Conservation (phyloP, 2,797 vertebrate species). For the Phylloscopus collybita region DNA sequence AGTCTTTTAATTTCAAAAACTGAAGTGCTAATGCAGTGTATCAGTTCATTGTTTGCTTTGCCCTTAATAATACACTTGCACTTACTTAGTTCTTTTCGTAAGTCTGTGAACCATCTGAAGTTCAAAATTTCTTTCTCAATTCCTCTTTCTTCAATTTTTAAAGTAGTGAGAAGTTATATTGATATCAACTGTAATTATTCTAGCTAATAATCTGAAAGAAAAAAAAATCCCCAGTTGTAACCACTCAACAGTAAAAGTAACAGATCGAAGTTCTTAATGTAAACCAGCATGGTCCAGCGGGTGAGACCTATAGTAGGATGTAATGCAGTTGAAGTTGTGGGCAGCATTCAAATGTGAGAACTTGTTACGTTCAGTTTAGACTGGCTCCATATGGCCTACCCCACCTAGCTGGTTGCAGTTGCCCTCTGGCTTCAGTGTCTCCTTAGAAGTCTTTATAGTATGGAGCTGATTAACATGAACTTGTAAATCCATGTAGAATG, state of each 20-base stretch:
- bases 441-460: background rate
- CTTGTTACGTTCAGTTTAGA: background rate
- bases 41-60: background rate
- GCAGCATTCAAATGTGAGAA: background rate
- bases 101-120: background rate
- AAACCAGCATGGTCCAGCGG: background rate
- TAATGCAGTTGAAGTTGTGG: background rate
- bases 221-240: background rate
- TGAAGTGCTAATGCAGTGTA: background rate
- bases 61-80: background rate
- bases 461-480: background rate
- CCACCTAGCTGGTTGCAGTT: background rate
- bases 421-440: background rate
- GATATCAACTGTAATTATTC: background rate
- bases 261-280: background rate
- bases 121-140: background rate
- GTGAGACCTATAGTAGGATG: background rate
- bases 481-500: background rate
- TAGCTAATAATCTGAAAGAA: background rate
- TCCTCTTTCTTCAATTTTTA: background rate
- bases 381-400: background rate
- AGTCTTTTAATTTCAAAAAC: background rate
- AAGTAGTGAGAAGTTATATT: background rate
- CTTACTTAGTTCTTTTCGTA: background rate
- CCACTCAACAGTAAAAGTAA: background rate